A percentile compares a stretch with the other conserved stretches of the same genome.
These are phyloP conservation scores for Castor canadensis DNA, from an alignment of 2,113 vertebrate species.

Conservation along the genomic window DNA sequence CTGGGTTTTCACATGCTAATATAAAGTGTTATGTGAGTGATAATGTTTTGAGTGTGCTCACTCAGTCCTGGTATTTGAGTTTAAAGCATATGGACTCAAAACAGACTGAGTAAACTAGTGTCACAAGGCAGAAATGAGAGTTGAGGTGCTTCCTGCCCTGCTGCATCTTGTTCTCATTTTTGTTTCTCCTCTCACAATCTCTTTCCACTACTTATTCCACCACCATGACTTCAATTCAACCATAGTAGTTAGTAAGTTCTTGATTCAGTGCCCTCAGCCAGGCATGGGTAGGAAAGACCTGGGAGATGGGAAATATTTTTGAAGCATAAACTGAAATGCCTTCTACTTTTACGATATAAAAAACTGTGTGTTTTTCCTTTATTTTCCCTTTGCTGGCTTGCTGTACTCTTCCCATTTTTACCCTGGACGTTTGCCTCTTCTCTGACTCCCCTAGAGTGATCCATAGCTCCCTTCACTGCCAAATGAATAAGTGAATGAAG, in stretches of 20 bases:
- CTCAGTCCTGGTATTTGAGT: neutral
- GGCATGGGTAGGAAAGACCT: neutral
- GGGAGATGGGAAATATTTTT: neutral
- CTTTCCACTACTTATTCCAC: neutral
- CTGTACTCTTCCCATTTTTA: neutral
- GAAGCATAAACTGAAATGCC: neutral
- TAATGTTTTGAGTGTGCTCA: neutral
- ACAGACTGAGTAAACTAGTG: neutral
- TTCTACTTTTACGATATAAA: neutral
- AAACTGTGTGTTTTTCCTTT: neutral
- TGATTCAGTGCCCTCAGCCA: neutral
- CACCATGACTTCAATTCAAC: neutral
- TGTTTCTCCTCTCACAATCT: neutral
- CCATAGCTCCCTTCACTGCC: neutral
- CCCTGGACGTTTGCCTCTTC: too few relatives aligned
- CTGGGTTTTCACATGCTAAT: constrained; percentile 52
- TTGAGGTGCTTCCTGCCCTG: neutral
- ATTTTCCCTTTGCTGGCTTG: neutral
- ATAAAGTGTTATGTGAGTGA: neutral
- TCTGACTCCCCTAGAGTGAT: too few relatives aligned
- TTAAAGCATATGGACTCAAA: neutral
- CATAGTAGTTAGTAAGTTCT: neutral
- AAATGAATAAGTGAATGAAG: neutral
- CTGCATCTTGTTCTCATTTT: neutral
- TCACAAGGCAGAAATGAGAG: neutral